Conservation (phyloP, 2,113 vertebrate genomes). For the Gobiocypris rarus region DNA sequence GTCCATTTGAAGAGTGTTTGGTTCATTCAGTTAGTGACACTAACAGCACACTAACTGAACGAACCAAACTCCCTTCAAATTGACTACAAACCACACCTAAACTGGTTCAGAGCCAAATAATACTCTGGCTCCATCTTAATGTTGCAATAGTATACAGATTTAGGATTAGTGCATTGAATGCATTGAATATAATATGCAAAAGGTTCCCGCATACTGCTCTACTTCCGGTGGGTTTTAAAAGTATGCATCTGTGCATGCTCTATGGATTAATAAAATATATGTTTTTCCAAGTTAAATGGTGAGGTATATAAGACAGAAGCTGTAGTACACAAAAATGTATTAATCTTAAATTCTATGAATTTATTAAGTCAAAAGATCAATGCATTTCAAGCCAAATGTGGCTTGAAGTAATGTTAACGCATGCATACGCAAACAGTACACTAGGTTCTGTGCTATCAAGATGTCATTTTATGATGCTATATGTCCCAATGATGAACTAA, state of each 20-base stretch:
- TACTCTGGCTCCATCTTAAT: neutral
- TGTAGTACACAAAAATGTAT: neutral
- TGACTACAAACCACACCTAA: too few species aligned
- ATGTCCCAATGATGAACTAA: neutral
- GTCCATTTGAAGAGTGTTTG: neutral
- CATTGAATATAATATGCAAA: neutral
- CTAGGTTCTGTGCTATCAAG: neutral
- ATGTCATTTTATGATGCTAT: neutral
- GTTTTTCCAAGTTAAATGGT: neutral
- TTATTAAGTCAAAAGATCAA: neutral
- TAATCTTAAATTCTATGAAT: neutral
- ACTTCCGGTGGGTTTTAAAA: neutral
- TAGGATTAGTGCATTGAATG: conserved; percentile 1
- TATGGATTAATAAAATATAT: neutral
- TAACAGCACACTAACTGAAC: too few species aligned
- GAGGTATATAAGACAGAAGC: neutral
- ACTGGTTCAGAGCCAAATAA: conserved; percentile 14
- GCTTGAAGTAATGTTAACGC: neutral
- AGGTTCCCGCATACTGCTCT: neutral
- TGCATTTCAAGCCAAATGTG: neutral
- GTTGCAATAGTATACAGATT: neutral
- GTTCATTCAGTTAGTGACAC: neutral
- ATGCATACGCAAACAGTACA: neutral
- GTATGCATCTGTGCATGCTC: neutral
- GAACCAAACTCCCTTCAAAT: too few species aligned